Evolutionary conservation across 30 jellyfish, hydroid and myxozoan genomes (phyloP).

Genomic region (Euphysa ruthae): DNA sequence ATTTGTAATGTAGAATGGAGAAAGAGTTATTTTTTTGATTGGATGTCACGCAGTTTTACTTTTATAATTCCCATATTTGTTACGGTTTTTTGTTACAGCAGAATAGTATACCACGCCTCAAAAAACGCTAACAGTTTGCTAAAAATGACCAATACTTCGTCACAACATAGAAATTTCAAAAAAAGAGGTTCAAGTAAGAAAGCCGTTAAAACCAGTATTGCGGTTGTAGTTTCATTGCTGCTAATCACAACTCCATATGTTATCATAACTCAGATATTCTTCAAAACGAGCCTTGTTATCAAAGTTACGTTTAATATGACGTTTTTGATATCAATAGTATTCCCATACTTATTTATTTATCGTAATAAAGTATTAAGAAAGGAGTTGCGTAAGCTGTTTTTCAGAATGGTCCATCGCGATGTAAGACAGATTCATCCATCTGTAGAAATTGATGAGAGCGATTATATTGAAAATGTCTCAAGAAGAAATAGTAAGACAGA

Average conservation of each 20-base stretch:
- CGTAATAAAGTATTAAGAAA: constrained; percentile 7
- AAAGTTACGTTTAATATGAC: neutral
- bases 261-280: neutral
- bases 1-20: constrained; percentile 22
- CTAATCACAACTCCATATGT: constrained; percentile 1
- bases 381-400: neutral
- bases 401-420: neutral
- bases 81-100: neutral
- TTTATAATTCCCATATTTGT: constrained; percentile 1
- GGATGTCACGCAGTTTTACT: neutral
- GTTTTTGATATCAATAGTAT: neutral
- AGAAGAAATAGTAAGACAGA: constrained; percentile 25
- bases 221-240: neutral
- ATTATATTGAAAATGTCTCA: constrained; percentile 13
- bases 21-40: constrained; percentile 2
- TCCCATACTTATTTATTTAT: constrained; percentile 8
- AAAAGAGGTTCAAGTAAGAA: neutral
- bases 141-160: neutral
- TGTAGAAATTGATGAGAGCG: constrained; percentile 2
- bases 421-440: constrained; percentile 23
- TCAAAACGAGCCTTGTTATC: neutral
- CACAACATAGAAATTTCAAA: neutral
- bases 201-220: constrained; percentile 10
- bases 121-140: neutral
- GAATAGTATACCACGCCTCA: constrained; percentile 10